A percentile compares a stretch with the other conserved stretches of the same genome.
These are phyloP conservation scores for Tribolium madens DNA, from an alignment of 1,140 invertebrate genomes.

Conservation along the genomic window DNA sequence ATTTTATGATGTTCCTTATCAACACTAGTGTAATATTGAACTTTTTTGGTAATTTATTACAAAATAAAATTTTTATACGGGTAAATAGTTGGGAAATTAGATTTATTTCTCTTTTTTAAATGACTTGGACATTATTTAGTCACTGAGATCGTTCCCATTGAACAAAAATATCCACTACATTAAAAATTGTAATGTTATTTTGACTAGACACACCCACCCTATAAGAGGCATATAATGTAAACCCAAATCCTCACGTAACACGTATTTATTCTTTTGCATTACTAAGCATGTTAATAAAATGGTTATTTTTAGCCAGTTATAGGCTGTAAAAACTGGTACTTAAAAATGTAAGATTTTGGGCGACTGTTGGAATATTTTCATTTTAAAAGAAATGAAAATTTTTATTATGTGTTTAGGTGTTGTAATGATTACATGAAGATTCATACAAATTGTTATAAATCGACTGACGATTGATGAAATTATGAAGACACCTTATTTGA, in stretches of 20 bases:
- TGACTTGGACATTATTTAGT: no score
- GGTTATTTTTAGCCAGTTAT: not conserved
- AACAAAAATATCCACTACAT: not conserved
- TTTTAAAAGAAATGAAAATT: no score
- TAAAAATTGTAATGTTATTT: not conserved
- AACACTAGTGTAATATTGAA: not conserved
- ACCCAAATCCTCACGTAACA: not conserved
- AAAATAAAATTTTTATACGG: no score
- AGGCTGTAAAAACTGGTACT: not conserved
- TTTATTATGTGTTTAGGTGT: no score
- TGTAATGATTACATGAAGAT: no score
- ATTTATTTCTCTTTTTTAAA: no score
- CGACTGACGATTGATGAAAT: no score
- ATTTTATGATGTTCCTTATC: not conserved
- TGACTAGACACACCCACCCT: not conserved
- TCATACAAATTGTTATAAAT: no score
- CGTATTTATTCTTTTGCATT: not conserved
- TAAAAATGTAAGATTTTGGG: not conserved
- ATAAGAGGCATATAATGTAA: not conserved
- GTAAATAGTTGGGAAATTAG: no score
- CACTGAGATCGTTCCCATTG: not conserved
- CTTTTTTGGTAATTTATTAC: not conserved
- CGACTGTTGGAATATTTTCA: not conserved
- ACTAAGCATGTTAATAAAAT: not conserved
- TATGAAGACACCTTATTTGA: no score